Evolutionary conservation across 2,888 invertebrate species (phyloP).

Genomic region (Apotomis turbidana): DNA sequence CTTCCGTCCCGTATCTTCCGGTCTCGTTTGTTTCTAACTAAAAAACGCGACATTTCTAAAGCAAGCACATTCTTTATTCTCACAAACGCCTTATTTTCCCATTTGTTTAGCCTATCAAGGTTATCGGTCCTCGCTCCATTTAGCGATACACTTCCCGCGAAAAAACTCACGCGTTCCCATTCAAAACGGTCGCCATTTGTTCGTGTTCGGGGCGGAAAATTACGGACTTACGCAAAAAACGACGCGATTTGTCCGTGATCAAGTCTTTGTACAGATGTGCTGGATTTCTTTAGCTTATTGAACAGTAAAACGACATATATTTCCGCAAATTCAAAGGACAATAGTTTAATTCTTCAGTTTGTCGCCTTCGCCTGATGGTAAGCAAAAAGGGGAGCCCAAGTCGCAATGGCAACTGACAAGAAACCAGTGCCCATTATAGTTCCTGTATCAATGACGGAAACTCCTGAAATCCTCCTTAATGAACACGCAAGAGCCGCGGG

Average conservation of each 20-base stretch:
- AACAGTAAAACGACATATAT: too few relatives aligned
- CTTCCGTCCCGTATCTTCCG: too few relatives aligned
- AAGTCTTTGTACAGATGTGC: conserved; percentile 16
- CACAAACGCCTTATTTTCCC: not conserved
- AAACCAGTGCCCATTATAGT: too few relatives aligned
- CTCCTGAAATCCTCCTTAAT: too few relatives aligned
- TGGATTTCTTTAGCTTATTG: not conserved
- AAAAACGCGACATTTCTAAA: not conserved
- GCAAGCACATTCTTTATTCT: not conserved
- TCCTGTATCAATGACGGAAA: too few relatives aligned
- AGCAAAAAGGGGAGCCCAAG: too few relatives aligned
- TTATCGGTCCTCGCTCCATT: conserved; percentile 26
- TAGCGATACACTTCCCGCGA: conserved; percentile 27
- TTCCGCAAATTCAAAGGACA: too few relatives aligned
- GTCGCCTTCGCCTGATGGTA: too few relatives aligned
- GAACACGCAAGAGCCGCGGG: too few relatives aligned
- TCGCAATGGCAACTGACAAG: too few relatives aligned
- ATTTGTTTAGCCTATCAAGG: conserved; percentile 25
- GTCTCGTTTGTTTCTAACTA: not conserved
- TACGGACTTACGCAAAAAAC: conserved; percentile 7
- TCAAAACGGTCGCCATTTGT: conserved; percentile 33
- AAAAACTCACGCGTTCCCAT: conserved; percentile 14
- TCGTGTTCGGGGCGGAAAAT: conserved; percentile 29
- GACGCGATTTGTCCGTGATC: conserved; percentile 19
- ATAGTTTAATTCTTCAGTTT: too few relatives aligned